phyloP scores from a whole-genome alignment of 2,888 invertebrate genomes.

The Caenorhabditis auriculariae region DNA sequence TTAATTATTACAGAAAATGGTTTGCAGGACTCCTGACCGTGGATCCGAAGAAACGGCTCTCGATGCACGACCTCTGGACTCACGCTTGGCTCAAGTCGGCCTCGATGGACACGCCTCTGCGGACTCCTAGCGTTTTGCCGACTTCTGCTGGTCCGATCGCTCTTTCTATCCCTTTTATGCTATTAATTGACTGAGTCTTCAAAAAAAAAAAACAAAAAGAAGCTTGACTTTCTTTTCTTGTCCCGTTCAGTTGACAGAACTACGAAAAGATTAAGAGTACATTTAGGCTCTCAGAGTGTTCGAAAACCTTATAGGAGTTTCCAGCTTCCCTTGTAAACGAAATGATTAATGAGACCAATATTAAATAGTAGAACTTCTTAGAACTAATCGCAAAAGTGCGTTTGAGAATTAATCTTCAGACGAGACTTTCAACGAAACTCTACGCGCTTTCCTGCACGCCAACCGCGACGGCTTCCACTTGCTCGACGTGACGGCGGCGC shows the following conservation, averaged over 20 bases:
- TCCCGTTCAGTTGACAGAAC: no score
- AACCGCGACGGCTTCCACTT: conserved; percentile 76
- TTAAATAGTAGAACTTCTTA: no score
- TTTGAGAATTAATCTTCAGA: conserved; percentile 33
- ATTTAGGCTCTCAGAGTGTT: no score
- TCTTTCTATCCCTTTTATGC: no score
- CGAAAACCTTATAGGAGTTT: no score
- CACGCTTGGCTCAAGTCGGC: conserved; percentile 73
- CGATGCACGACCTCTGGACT: conserved; percentile 72
- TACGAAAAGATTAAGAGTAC: no score
- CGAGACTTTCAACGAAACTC: conserved; percentile 70
- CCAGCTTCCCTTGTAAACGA: no score
- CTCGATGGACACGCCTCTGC: conserved; percentile 59
- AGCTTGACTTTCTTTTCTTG: no score
- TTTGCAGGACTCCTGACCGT: conserved; percentile 75
- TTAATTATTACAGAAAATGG: no score
- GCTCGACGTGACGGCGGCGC: conserved; percentile 65
- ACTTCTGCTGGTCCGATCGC: conserved; percentile 42
- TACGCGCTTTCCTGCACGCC: conserved; percentile 75
- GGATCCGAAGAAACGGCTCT: conserved; percentile 76
- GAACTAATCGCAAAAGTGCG: no score
- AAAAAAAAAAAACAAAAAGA: no score
- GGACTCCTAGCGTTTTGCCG: conserved; percentile 60
- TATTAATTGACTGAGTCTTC: neutral
- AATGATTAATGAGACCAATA: no score